Base-by-base conservation (phyloP, 2,888 invertebrate genomes). In the Dastarcus helophoroides region DNA sequence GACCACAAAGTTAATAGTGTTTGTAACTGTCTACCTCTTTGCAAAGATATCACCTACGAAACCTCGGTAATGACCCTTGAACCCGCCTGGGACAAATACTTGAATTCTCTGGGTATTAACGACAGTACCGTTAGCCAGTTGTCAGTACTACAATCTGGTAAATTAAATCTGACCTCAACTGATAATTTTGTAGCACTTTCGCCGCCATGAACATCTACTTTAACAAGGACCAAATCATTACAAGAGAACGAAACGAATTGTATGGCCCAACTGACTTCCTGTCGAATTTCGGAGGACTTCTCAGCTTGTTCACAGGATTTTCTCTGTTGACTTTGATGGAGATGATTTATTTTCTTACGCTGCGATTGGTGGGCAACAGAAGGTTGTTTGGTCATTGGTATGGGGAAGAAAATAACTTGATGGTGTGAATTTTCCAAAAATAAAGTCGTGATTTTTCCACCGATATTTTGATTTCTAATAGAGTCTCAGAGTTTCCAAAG, bases 221-320 rank as follows among this genome's bases (percentile, higher is more conserved):
- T 58, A 78, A 77, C 53, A 75, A 76, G 46, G 68, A 71, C 1
- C 77, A 78, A 50, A 78, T 77, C 46, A 68, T 77, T 13, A 73
- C 77, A 1, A 74, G 73, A 2, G 68, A 72, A 16, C 65, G 78
- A 10, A 75, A 76, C 0, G 78, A 79, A 46, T 60, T 79, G 7
- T 78, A 76, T 47, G 78, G 77, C 2, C 68, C 67, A 41, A 75
- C 74, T 0, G 77, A 78, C 48, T 78, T 79, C 50, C 62, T 78
- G 19, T 77, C 77, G 38, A 76, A 76, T 53, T 74, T 74, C 46
- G 79, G 78, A 4, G 78, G 79, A 42, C 58, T 79, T 1, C 61
- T 79, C n/a, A 78, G 58, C 9, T 38, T 60, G 7, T 60, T 56
- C 35, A 55, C 54, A 24, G 60, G 58, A 29, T 55, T 58, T 33